Conservation (phyloP, 2,113 vertebrate species). For the Thinocorus orbignyianus region DNA sequence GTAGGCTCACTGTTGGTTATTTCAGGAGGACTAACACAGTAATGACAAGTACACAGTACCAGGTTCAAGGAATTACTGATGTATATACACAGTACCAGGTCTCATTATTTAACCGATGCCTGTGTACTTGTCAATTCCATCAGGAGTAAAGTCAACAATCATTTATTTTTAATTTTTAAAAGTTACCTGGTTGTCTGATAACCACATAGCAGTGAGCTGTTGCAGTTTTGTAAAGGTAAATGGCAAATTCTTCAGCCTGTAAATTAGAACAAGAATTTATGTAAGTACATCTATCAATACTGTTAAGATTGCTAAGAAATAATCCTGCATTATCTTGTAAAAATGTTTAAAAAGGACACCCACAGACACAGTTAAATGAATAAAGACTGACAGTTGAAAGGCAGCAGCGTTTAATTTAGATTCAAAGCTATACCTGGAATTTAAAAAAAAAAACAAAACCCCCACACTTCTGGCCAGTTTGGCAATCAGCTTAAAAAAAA, state of each 20-base stretch:
- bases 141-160: neutral
- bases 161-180: neutral
- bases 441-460: neutral
- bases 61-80: neutral
- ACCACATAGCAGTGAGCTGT: conserved; percentile 97
- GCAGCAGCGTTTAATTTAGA: neutral
- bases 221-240: conserved; percentile 95
- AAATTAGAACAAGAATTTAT: conserved; percentile 35
- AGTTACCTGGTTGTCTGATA: conserved; percentile 97
- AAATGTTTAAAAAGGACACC: neutral
- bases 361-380: neutral
- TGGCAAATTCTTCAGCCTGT: conserved; percentile 92
- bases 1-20: neutral
- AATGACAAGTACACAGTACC: neutral
- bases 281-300: neutral
- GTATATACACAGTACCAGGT: neutral
- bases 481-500: neutral
- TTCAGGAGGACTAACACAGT: neutral
- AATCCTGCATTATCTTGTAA: neutral
- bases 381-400: neutral
- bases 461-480: accelerated
- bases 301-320: neutral
- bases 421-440: neutral
- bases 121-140: neutral
- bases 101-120: neutral